Base-by-base conservation (phyloP, 30 jellyfish, hydroid and myxozoan genomes). In the Hydractinia echinata region DNA sequence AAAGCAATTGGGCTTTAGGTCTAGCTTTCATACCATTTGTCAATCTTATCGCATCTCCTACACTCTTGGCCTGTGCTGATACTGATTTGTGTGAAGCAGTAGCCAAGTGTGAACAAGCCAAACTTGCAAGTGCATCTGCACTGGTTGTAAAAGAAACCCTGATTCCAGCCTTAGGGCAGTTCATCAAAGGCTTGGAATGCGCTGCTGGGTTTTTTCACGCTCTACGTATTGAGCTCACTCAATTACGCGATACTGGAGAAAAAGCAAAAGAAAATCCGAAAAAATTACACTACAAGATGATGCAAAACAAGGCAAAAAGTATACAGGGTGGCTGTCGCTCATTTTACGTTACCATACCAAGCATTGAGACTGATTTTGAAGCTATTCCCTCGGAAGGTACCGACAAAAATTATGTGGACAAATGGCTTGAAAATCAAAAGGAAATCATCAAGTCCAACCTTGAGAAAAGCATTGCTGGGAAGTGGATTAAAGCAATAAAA, bases 21-120 rank as follows among this genome's bases (percentile, higher is more conserved):
- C 76, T 77, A 6, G 77, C 77, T 6, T 77, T 77, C 77, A 64
- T 77, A 18, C 85, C 85, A n/a, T 19, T 77, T 7, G 76, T 77
- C 8, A 55, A 55, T 58, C 16, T 53, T 5, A 55, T 55, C 51
- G 85, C 77, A 44, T 53, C n/a, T 53, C 55, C 85, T 7, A 14
- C 62, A 13, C 19, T 77, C 10, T 58, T 21, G 4, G 55, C 19
- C 5, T 9, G 64, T 4, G 85, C 77, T 15, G 13, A 55, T 8
- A 9, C 53, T 7, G 85, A 54, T 77, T 51, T 54, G 51, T 76
- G 53, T 8, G 76, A 54, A 8, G 18, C 85, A 5, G 77, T 54
- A 55, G 85, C 77, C 21, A 18, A 53, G 62, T 16, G 39, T 19
- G 68, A 18, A 76, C 74, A 77, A 16, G 5, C 70, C 5, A 39